phyloP scores from a whole-genome alignment of 2,113 vertebrate genomes.

The Notarius quadriscutis region DNA sequence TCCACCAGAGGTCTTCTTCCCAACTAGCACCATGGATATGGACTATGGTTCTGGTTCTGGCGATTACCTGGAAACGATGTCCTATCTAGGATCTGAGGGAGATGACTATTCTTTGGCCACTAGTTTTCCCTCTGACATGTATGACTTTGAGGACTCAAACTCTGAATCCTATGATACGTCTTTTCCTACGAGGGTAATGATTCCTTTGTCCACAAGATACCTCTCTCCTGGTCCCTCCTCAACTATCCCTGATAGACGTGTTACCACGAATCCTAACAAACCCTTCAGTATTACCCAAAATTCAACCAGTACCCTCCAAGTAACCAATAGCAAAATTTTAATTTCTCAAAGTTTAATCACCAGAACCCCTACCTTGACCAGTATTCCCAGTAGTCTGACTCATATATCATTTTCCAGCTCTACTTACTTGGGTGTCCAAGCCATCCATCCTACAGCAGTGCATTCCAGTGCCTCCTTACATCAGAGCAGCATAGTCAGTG shows the following conservation, averaged over 20 bases:
- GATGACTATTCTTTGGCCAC: constrained; percentile 67
- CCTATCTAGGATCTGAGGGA: constrained; percentile 65
- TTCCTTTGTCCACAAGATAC: constrained; percentile 73
- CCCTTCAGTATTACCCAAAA: constrained; percentile 14
- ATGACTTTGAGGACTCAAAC: constrained; percentile 77
- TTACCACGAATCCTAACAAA: neutral
- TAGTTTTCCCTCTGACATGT: constrained; percentile 68
- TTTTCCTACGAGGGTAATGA: constrained; percentile 80
- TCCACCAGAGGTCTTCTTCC: constrained; percentile 67
- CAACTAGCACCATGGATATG: constrained; percentile 70
- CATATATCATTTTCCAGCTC: neutral
- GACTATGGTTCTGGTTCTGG: constrained; percentile 89
- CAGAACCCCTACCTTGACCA: neutral
- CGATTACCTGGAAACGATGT: constrained; percentile 80
- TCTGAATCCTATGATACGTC: constrained; percentile 81
- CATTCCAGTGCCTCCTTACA: constrained; percentile 51
- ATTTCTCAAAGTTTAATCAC: neutral
- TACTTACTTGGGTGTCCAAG: constrained; percentile 30
- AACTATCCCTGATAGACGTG: constrained; percentile 17
- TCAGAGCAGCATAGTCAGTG: constrained; percentile 48
- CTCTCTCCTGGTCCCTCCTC: constrained; percentile 53
- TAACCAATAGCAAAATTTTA: constrained; percentile 31
- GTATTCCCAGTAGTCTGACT: constrained; percentile 1
- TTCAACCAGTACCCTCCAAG: constrained; percentile 3
- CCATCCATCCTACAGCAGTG: constrained; percentile 43